These are phyloP conservation scores for Gopherus flavomarginatus DNA, from an alignment of 2,113 vertebrate genomes.

Conservation along the genomic window DNA sequence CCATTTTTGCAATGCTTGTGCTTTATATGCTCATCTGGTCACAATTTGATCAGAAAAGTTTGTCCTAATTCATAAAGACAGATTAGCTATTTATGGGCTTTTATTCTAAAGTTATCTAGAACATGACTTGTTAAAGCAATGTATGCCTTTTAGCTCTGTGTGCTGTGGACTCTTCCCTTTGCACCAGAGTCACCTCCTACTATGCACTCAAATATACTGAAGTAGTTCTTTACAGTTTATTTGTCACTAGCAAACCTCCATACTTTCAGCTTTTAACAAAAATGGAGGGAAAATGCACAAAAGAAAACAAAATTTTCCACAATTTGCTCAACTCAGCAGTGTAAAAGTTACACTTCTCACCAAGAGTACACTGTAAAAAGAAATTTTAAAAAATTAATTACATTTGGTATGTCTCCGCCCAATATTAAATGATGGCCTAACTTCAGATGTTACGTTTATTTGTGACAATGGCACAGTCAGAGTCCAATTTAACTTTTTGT, in stretches of 20 bases:
- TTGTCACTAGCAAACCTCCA: not conserved
- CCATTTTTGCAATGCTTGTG: slow-evolving; percentile 56
- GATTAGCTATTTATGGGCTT: slow-evolving; percentile 17
- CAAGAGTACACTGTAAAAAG: not conserved
- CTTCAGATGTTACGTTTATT: slow-evolving; percentile 41
- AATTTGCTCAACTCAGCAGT: not conserved
- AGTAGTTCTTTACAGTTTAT: slow-evolving; percentile 29
- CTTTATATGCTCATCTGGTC: slow-evolving; percentile 9
- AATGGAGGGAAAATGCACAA: slow-evolving; percentile 15
- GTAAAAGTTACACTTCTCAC: not conserved
- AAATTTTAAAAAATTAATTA: slow-evolving; percentile 27
- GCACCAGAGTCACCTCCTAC: slow-evolving; percentile 41
- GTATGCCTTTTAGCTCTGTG: slow-evolving; percentile 58
- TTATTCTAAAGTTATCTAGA: slow-evolving; percentile 46
- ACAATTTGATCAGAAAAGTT: slow-evolving; percentile 45
- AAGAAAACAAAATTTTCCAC: not conserved
- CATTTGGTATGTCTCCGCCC: slow-evolving; percentile 28
- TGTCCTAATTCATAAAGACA: slow-evolving; percentile 43
- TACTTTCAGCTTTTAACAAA: slow-evolving; percentile 6
- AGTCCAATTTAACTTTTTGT: slow-evolving; percentile 53
- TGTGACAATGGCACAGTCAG: slow-evolving; percentile 35
- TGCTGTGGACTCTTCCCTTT: slow-evolving; percentile 45
- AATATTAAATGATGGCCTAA: slow-evolving; percentile 20
- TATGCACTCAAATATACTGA: slow-evolving; percentile 1
- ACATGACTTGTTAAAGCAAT: not conserved